Percentiles rank a stretch among this genome's conserved stretches.
Evolutionary conservation across 2,888 invertebrate genomes (phyloP).

Genomic region (Amphipoea oculea): DNA sequence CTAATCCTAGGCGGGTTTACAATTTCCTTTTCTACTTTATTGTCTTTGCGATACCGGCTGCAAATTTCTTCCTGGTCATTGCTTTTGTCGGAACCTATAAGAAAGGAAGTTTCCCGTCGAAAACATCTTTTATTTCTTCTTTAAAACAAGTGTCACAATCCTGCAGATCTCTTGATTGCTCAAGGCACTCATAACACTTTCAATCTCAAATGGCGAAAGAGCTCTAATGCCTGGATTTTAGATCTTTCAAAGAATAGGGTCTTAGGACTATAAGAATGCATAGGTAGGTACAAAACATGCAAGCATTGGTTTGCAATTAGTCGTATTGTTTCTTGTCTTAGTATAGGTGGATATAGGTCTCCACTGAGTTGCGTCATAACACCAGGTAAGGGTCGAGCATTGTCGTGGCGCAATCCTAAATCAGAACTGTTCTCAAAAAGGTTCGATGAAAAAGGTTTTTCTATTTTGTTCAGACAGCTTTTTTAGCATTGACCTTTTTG

Average conservation of each 20-base stretch:
- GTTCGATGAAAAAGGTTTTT: slow-evolving; percentile 33
- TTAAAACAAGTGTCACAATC: background rate
- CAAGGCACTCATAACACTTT: background rate
- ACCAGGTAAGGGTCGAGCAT: slow-evolving; percentile 52
- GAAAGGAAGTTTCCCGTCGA: background rate
- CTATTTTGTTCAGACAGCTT: slow-evolving; percentile 17
- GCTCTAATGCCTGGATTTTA: background rate
- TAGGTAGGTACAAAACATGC: background rate
- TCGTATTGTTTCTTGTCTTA: slow-evolving; percentile 36
- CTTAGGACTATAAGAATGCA: background rate
- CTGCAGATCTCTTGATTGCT: background rate
- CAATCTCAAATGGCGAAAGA: background rate
- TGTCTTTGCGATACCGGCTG: slow-evolving; percentile 25
- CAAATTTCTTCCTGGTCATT: slow-evolving; percentile 21
- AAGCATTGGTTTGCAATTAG: slow-evolving; percentile 4
- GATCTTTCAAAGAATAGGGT: background rate
- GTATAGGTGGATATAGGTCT: slow-evolving; percentile 27
- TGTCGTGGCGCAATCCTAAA: slow-evolving; percentile 46
- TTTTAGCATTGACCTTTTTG: slow-evolving; percentile 10
- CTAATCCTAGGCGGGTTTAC: slow-evolving; percentile 27
- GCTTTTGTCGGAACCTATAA: background rate
- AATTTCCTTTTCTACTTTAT: slow-evolving; percentile 37
- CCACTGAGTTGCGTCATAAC: slow-evolving; percentile 53
- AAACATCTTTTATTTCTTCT: background rate
- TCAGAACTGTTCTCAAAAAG: slow-evolving; percentile 30